Evolutionary conservation across 2,797 vertebrate genomes (phyloP), one percentile per base, ranked within the genome.

Genomic region (Spinus pinus): DNA sequence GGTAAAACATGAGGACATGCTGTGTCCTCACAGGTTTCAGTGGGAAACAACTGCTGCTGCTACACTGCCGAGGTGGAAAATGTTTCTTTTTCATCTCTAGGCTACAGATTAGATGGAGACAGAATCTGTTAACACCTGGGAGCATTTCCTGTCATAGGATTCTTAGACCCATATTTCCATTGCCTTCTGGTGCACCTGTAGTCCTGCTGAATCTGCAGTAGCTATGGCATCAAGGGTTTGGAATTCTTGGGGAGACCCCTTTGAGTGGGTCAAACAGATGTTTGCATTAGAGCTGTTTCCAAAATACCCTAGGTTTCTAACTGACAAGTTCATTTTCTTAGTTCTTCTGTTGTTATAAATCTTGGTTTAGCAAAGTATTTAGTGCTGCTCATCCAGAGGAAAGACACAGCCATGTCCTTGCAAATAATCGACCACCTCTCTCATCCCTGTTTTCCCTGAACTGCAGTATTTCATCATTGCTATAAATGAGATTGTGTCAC

Each of bases 341-440:
- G 10, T 60, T 90, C 28, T 58, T 53, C 13, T 81, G 27, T 31
- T 49, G 27, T 50, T 75, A 42, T 1, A n/a, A 42, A 12, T 30
- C 19, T 41, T n/a, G 22, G 14, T 20, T 82, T n/a, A 56, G 14
- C 46, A 81, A 69, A 60, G 41, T 21, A 28, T 15, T 61, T 42
- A 47, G 21, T 84, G 44, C 22, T 64, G 4, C 0, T 79, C 23
- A 19, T 77, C n/a, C n/a, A 56, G 49, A 49, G 39, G 37, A 79
- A 53, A 75, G 54, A 23, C 24, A 27, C 14, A 54, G 44, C 16
- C 9, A 2, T 8, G 20, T 62, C 41, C 49, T 80, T 62, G 39
- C 72, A 35, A n/a, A 21, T 14, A 35, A 4, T 9, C 1, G 0
- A 9, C 30, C 61, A 4, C 11, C 12, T 3, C 19, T 56, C 41